Percentiles rank a stretch among this genome's conserved stretches.
Conservation (phyloP, 2,888 invertebrate genomes). For the Tetrapedia diversipes region DNA sequence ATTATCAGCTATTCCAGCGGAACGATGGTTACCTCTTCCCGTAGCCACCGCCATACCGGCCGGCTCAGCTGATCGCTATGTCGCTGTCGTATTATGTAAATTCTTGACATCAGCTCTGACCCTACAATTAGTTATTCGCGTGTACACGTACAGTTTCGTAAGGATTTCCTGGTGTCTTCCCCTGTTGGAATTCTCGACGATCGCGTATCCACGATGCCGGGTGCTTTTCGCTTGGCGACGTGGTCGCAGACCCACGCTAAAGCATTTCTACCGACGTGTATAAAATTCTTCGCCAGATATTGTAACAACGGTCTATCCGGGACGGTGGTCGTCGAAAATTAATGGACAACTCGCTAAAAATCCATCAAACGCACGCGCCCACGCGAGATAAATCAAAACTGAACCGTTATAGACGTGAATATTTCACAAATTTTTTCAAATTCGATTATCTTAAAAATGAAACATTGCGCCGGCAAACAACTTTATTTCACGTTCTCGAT, state of each 20-base stretch:
- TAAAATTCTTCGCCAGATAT: not conserved
- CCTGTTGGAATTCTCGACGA: slow-evolving; percentile 48
- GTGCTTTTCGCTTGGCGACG: slow-evolving; percentile 18
- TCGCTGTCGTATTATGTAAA: slow-evolving; percentile 72
- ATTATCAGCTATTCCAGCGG: slow-evolving; percentile 65
- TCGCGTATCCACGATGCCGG: slow-evolving; percentile 46
- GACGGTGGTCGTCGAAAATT: not conserved
- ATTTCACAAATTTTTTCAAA: too few relatives aligned
- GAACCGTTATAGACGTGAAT: not conserved
- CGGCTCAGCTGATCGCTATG: slow-evolving; percentile 65
- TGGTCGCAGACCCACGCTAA: slow-evolving; percentile 3
- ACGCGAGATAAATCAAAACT: not conserved
- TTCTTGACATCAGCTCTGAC: slow-evolving; percentile 69
- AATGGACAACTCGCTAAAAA: not conserved
- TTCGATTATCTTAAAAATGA: too few relatives aligned
- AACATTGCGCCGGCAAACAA: too few relatives aligned
- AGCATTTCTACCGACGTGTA: slow-evolving; percentile 6
- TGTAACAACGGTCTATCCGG: not conserved
- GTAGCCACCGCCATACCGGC: slow-evolving; percentile 18
- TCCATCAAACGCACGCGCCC: not conserved
- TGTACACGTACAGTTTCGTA: slow-evolving; percentile 50
- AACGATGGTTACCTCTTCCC: slow-evolving; percentile 47
- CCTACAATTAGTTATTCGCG: slow-evolving; percentile 70
- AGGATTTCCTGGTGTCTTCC: slow-evolving; percentile 52
- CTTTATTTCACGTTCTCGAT: too few relatives aligned